Evolutionary conservation across 2,797 vertebrate species (phyloP), one percentile per base, ranked within the genome.

Genomic region (Parambassis ranga): DNA sequence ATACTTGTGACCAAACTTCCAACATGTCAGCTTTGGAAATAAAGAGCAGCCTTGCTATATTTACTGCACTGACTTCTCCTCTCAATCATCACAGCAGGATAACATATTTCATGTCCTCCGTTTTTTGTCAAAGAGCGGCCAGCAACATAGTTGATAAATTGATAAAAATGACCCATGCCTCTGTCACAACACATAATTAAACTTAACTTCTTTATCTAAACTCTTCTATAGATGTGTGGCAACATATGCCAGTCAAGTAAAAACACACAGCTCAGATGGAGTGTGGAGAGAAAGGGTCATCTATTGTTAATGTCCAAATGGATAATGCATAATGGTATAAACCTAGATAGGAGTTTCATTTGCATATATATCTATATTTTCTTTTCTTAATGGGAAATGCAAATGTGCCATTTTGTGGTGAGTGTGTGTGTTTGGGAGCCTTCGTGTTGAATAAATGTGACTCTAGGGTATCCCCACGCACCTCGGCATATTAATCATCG

Each of bases 401-500:
- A 92, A 94, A 93, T 93, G 91, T 89, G 73, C 87, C 88, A 91
- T 91, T 92, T 93, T 90, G 87, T 86, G 78, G 85, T 57, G 87
- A 85, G 85, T 88, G 90, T 90, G 90, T 90, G 87, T 89, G 86
- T 89, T 90, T 88, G 85, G 82, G 85, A 93, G 82, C 82, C 83
- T 79, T 83, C 69, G 61, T 46, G 81, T 79, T 92, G 91, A 91
- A 93, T 93, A 87, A 92, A 93, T 94, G 92, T 92, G 91, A 91
- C 92, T 94, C 90, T 85, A 83, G 93, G 92, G 91, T 92, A 91
- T 93, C 90, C 92, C 90, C 77, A 77, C 85, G 90, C 91, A 93
- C 92, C 92, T 93, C 91, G 56, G 92, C 92, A 93, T 92, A 94
- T 94, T 93, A 94, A 94, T 94, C 92, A 94, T 94, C 84, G 88